phyloP scores from a whole-genome alignment of 2,888 invertebrate species.

The Volucella inanis region DNA sequence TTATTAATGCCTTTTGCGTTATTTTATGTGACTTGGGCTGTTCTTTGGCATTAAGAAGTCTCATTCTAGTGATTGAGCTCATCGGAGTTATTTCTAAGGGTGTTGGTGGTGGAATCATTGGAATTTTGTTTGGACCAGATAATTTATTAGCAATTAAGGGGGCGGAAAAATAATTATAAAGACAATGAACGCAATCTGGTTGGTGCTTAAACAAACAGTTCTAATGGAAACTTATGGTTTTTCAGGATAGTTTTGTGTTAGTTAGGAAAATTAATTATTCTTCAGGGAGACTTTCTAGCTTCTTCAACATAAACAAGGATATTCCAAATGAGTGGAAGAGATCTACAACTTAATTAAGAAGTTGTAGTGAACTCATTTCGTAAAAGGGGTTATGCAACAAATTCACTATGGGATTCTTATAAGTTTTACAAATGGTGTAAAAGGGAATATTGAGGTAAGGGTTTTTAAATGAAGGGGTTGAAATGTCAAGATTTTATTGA shows the following conservation, averaged over 20 bases:
- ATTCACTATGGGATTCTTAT: not conserved
- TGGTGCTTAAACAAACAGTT: constrained; percentile 34
- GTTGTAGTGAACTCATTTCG: not conserved
- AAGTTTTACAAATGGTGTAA: no score
- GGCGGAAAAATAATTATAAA: constrained; percentile 20
- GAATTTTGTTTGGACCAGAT: constrained; percentile 31
- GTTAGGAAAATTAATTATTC: constrained; percentile 32
- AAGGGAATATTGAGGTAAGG: no score
- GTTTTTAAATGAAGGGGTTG: no score
- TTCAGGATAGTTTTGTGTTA: constrained; percentile 17
- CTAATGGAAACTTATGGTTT: constrained; percentile 43
- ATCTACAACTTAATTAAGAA: not conserved
- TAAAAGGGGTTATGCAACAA: not conserved
- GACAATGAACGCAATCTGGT: constrained; percentile 37
- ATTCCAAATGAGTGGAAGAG: not conserved
- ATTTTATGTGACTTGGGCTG: constrained; percentile 23
- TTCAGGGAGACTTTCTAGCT: constrained; percentile 1
- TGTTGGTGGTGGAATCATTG: constrained; percentile 23
- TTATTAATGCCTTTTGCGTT: constrained; percentile 46
- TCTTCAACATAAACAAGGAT: constrained; percentile 7
- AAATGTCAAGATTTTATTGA: no score
- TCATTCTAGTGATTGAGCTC: constrained; percentile 25
- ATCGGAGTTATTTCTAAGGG: constrained; percentile 20
- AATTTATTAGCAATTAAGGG: constrained; percentile 48
- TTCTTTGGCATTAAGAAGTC: constrained; percentile 11